Conservation (phyloP, 92 coral and sea anemone species). For the Anthopleura xanthogrammica region DNA sequence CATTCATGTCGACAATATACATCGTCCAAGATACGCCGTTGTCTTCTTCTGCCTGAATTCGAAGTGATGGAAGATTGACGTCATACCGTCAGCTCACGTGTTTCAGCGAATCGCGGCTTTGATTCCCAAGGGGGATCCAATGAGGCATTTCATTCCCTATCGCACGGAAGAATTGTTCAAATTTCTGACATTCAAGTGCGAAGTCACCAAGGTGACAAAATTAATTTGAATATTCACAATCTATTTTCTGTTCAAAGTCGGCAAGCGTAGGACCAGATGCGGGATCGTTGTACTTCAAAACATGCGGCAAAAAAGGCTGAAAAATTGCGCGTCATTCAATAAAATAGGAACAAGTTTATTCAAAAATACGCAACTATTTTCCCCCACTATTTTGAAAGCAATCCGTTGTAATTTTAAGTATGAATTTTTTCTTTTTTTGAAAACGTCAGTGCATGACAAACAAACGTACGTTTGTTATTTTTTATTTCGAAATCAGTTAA, state of each 20-base stretch:
- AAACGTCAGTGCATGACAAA: no score
- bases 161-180: not conserved
- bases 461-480: no score
- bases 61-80: not conserved
- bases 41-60: not conserved
- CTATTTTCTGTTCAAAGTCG: not conserved
- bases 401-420: no score
- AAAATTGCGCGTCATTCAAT: not conserved
- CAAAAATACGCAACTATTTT: no score
- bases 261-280: not conserved
- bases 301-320: not conserved
- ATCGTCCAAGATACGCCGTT: not conserved
- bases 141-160: not conserved
- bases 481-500: no score
- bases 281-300: not conserved
- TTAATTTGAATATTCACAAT: conserved; percentile 13
- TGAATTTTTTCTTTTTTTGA: no score
- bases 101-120: not conserved
- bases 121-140: conserved; percentile 13
- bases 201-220: conserved; percentile 11
- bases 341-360: no score
- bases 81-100: conserved; percentile 6
- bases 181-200: conserved; percentile 13
- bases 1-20: conserved; percentile 51
- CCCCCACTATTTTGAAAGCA: no score